Evolutionary conservation across 2,113 vertebrate species (phyloP), one percentile per base, ranked within the genome.

Genomic region (Pseudorhombus dupliciocellatus): DNA sequence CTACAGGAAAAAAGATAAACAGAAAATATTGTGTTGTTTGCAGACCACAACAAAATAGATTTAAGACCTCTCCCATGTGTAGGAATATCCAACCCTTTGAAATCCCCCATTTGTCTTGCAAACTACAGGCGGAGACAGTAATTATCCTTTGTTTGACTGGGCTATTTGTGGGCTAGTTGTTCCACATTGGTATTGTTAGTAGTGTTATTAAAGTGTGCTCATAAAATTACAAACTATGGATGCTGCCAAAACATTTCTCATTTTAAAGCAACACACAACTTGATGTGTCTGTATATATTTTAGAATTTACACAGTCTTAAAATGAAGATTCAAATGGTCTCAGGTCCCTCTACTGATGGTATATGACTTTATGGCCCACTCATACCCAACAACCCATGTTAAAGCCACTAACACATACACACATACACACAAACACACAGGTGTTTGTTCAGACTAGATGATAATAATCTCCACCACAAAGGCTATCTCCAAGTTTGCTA

Each of bases 1-100:
- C 98, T 99, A 87, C 6, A 22, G 6, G 21, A 85, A 26, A 73
- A 72, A 31, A 62, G 16, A 81, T 26, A 71, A 66, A 61, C 56
- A 70, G 81, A 67, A 66, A 74, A 8, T 1, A n/a, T 66, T 20
- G 46, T 50, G 28, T 3, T 54, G 55, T 56, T 68, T 44, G 16
- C 16, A 46, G 14, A 46, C 42, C 42, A 46, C 42, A 46, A 46
- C 10, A 10, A 37, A 10, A 37, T 37, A 37, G 12, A 37, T 37
- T 37, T 11, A 37, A 37, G 10, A 37, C 2, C 34, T 10, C 2
- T 34, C 2, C 31, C 10, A 10, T 34, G 11, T 34, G 31, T 3
- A 34, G 31, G 31, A 34, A 34, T 9, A 34, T 34, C 31, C 31
- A 8, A 34, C 31, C 31, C 31, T 9, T 34, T 34, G 8, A 34